Evolutionary conservation across 2,888 invertebrate species (phyloP), one percentile per base, ranked within the genome.

Genomic region (Drosophila birchii): DNA sequence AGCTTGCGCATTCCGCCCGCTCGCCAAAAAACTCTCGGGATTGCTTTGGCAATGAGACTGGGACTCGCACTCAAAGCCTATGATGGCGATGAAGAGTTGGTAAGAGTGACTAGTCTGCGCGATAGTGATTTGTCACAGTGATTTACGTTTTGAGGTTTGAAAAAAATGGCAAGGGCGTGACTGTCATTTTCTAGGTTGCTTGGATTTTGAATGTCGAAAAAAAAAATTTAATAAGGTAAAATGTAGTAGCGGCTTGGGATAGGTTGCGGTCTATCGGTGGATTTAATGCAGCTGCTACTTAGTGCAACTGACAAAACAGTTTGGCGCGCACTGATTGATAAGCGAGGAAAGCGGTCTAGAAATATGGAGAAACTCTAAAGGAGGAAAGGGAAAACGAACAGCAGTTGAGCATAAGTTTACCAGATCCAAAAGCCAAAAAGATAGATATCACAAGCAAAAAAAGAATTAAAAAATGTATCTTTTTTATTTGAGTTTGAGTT

Each of bases 251-350:
- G 76, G 66, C 70, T 69, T 49, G 45, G 49, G 39, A 38, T 70
- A n/a, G 20, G 61, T 16, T 32, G 61, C 34, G 49, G 45, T 71
- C 64, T 81, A 69, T 76, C 66, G 62, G 34, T 45, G 64, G 53
- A 58, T 63, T 69, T 88, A 83, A 79, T 83, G 84, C 86, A 45
- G 83, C 86, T 80, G 51, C 88, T 84, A 85, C 88, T 86, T 84
- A 86, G 86, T 83, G 81, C 53, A 80, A 76, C 84, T 84, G 86
- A 88, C 84, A 88, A 86, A 84, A 87, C 89, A 81, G 82, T 87
- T 86, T 88, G 89, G 83, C 89, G 88, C 85, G 87, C 87, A 82
- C 89, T 86, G 86, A 86, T 88, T 88, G 86, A 86, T 89, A 86
- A 88, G 85, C 86, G 76, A 72, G 79, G 82, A 67, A 44, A 54